Evolutionary conservation across 2,797 vertebrate genomes (phyloP).

Genomic region (Microchirus variegatus): DNA sequence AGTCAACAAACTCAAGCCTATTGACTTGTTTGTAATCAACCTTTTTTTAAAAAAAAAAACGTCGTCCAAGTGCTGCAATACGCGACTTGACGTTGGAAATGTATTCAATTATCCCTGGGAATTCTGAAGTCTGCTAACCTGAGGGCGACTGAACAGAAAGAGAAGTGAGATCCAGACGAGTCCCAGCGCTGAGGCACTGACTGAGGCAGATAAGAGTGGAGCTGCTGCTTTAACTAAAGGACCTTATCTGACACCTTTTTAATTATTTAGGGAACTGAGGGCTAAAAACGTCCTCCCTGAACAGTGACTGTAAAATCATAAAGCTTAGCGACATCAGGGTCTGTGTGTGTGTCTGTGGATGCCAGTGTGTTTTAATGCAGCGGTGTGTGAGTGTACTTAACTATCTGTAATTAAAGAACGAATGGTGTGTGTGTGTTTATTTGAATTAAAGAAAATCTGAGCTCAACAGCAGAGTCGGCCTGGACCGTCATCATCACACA

Average conservation of each 20-base stretch:
- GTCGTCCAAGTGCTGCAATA: background rate
- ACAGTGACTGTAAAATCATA: slow-evolving; percentile 7
- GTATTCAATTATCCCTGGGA: background rate
- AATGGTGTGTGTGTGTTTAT: no score
- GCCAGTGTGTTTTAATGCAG: background rate
- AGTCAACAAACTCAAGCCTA: background rate
- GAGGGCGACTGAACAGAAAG: background rate
- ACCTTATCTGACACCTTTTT: slow-evolving; percentile 39
- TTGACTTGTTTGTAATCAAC: slow-evolving; percentile 23
- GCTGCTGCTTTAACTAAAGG: slow-evolving; percentile 34
- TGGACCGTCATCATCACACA: no score
- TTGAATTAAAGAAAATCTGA: no score
- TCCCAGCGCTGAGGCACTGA: slow-evolving; percentile 6
- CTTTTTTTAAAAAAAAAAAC: slow-evolving; percentile 4
- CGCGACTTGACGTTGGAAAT: background rate
- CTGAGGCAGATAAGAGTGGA: slow-evolving; percentile 27
- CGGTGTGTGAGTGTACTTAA: no score
- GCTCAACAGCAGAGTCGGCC: no score
- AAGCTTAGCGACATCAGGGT: slow-evolving; percentile 10
- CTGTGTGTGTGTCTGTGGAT: background rate
- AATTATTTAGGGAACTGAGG: slow-evolving; percentile 48
- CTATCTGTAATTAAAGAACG: no score
- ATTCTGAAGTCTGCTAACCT: background rate
- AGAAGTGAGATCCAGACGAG: background rate
- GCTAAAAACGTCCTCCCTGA: slow-evolving; percentile 7